Base-by-base conservation (phyloP, 2,113 vertebrate species). In the Patagioenas fasciata region DNA sequence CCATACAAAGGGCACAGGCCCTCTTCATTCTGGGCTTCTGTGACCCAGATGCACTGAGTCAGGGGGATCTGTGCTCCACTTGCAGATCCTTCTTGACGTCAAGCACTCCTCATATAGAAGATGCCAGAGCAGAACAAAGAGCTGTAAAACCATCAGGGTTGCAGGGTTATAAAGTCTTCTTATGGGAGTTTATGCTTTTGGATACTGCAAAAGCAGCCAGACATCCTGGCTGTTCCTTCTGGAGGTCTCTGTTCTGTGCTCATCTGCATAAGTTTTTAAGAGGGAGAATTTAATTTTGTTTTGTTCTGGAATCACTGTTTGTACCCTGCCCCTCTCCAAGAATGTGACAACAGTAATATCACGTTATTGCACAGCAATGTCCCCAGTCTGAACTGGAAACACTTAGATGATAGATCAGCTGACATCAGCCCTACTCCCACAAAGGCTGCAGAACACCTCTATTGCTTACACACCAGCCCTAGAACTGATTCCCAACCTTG, bases 251-350 rank as follows among this genome's bases (percentile, higher is more conserved):
- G 44, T 72, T 90, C 48, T 47, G 9, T 28, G 34, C 38, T 77
- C 7, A 85, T 72, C 44, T 64, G 62, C 88, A 79, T 28, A 66
- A 75, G 84, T 40, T 80, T 85, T 18, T 18, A 62, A 91, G 71
- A 80, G 21, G 17, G 21, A 90, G 44, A 88, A 80, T 66, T 91
- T 74, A 73, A 74, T 87, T 95, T 80, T 78, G 42, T 38, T 90
- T 85, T 88, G 72, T 71, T 96, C 48, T 18, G 34, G 93, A 93
- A 73, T 56, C 47, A 67, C 79, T 77, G 20, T 80, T 91, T 93
- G 47, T 86, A 47, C 61, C 77, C 70, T 89, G 82, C 48, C 88
- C 51, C 32, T 89, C 60, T 77, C 88, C 90, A 92, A 64, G 57
- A 84, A 92, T 53, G 17, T 92, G 83, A 83, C 83, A 84, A 86